Conservation (phyloP, 2,113 vertebrate species). For the Philantomba maxwellii region DNA sequence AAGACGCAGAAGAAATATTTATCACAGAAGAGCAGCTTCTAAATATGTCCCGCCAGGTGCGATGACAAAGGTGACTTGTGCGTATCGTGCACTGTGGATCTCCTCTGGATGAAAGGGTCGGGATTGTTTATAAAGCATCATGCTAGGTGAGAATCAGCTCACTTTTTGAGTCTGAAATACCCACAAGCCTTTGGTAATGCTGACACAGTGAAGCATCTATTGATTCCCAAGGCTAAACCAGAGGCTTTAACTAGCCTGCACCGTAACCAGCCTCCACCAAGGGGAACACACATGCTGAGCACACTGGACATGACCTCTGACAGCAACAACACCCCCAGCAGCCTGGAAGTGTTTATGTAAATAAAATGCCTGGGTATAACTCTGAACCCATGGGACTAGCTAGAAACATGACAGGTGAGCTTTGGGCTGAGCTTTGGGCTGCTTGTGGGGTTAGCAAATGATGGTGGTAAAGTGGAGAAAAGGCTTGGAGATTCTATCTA, state of each 20-base stretch:
- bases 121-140: neutral
- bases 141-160: neutral
- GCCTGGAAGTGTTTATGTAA: neutral
- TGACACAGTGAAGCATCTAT: neutral
- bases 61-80: constrained; percentile 24
- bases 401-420: neutral
- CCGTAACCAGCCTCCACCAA: neutral
- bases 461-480: neutral
- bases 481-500: neutral
- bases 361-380: neutral
- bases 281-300: neutral
- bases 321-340: neutral
- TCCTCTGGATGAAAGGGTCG: neutral
- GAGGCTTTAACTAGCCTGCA: neutral
- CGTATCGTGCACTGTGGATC: neutral
- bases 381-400: neutral
- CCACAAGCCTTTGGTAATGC: neutral
- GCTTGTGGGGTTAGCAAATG: neutral
- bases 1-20: constrained; percentile 43
- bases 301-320: neutral
- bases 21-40: constrained; percentile 43
- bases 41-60: constrained; percentile 12
- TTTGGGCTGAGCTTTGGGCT: neutral
- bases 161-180: neutral
- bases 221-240: neutral